phyloP scores from a whole-genome alignment of 2,113 vertebrate species.

The Cranoglanis bouderius region DNA sequence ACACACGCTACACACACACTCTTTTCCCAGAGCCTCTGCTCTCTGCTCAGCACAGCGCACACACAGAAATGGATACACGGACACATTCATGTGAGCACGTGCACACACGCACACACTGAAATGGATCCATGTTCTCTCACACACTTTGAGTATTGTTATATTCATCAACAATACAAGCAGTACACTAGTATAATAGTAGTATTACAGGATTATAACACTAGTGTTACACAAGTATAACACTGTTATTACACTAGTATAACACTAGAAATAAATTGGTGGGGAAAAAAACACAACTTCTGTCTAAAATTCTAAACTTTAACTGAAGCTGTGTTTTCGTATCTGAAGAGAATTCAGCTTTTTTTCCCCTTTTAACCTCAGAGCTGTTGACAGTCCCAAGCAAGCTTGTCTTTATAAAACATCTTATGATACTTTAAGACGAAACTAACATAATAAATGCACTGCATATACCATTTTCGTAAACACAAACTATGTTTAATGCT shows the following conservation, averaged over 20 bases:
- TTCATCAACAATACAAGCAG: neutral
- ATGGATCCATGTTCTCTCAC: neutral
- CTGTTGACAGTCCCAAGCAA: neutral
- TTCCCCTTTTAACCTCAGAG: neutral
- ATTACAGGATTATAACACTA: neutral
- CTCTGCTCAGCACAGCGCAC: conserved; percentile 12
- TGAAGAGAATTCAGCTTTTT: neutral
- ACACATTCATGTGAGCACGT: conserved; percentile 1
- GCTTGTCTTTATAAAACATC: neutral
- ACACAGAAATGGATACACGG: conserved; percentile 9
- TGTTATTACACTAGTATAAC: neutral
- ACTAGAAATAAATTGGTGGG: neutral
- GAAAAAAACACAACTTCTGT: neutral
- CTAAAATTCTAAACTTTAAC: neutral
- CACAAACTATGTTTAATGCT: neutral
- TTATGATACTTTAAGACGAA: neutral
- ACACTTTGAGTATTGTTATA: conserved; percentile 2
- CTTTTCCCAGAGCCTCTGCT: conserved; percentile 48
- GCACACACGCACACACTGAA: neutral
- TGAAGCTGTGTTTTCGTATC: neutral
- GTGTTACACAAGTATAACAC: neutral
- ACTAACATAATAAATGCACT: neutral
- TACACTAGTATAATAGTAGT: neutral
- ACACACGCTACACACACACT: neutral
- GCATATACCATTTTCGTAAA: neutral